Evolutionary conservation across 1,140 invertebrate species (phyloP), one percentile per base, ranked within the genome.

Genomic region (Hormaphis cornu): DNA sequence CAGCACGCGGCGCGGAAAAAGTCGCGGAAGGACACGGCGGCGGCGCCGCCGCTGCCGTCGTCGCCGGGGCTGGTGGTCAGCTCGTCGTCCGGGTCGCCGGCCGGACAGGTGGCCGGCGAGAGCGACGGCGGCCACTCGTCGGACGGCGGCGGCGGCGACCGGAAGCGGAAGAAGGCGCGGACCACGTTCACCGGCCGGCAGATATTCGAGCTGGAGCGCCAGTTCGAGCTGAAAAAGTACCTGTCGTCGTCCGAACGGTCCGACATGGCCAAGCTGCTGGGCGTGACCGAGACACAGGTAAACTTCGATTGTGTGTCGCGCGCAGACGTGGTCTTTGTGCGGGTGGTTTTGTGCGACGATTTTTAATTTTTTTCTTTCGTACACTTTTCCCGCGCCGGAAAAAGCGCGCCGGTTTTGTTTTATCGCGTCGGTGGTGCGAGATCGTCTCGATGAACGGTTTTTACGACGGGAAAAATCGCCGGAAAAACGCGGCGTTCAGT

Each of bases 141-240:
- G 1, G 84, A 85, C 74, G 80, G 83, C 20, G 83, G 83, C 20
- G 83, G 82, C 22, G 82, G 82, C 42, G 86, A 86, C 59, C 80
- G 83, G 37, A 91, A 93, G 75, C 90, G 94, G 81, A 96, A 96
- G 81, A 97, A 97, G 76, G 93, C 93, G 0, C 81, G 94, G 71
- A 97, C 94, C 16, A 96, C 93, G 0, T 97, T 97, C 81, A 95
- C 93, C 0, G 94, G 93, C 2, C 78, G 92, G 56, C 94, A 97
- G 82, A 96, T 97, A 76, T 97, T 95, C 80, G 94, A 96, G 80
- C 80, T 97, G 76, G 94, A 97, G 80, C 91, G 93, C 77, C 88
- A 95, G 79, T 97, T 97, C 77, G 94, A 97, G 80, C 83, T 91
- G 66, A 97, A 96, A 81, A 97, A 97, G 80, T 97, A 97, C 80